phyloP scores from a whole-genome alignment of 2,113 vertebrate genomes.

The Irena cyanogastra region DNA sequence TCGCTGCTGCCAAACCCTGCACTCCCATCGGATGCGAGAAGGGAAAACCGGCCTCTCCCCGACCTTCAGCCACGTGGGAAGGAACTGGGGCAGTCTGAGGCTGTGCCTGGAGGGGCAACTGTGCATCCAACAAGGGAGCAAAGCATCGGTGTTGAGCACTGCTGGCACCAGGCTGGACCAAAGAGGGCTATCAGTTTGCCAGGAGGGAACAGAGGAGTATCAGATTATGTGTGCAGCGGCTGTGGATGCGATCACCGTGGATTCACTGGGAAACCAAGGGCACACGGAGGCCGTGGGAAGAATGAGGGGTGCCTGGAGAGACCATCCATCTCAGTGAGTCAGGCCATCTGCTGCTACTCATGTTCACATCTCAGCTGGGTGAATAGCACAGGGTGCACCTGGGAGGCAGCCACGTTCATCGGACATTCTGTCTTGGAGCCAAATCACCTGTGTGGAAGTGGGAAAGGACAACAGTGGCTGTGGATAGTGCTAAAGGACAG shows the following conservation, averaged over 20 bases:
- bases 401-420: not conserved
- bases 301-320: not conserved
- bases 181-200: not conserved
- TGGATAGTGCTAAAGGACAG: not conserved
- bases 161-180: not conserved
- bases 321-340: not conserved
- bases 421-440: not conserved
- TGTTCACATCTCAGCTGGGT: not conserved
- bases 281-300: not conserved
- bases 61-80: fast-evolving
- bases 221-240: fast-evolving
- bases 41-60: not conserved
- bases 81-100: not conserved
- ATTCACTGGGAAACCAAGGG: fast-evolving
- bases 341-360: not conserved
- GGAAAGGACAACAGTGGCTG: not conserved
- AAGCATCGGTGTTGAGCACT: not conserved
- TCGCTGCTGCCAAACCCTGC: not conserved
- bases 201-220: not conserved
- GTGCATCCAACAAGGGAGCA: not conserved
- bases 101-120: not conserved
- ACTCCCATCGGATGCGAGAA: fast-evolving
- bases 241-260: not conserved
- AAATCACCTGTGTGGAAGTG: not conserved
- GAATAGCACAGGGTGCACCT: not conserved